Evolutionary conservation across 2,888 invertebrate genomes (phyloP).

Genomic region (Petrophora chlorosata): DNA sequence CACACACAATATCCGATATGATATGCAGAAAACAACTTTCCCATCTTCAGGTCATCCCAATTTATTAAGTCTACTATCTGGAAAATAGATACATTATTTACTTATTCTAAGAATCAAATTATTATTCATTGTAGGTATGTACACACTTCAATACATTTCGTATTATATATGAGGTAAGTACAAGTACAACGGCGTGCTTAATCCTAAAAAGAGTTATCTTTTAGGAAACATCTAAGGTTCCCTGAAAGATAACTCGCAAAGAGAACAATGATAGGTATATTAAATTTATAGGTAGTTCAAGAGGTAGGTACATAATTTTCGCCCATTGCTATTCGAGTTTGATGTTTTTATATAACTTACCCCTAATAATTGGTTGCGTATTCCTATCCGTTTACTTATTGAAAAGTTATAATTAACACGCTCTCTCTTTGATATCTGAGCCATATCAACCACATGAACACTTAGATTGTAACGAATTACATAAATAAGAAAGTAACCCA

Average conservation of each 20-base stretch:
- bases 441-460: constrained; percentile 75
- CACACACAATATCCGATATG: constrained; percentile 75
- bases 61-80: constrained; percentile 61
- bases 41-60: constrained; percentile 71
- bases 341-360: constrained; percentile 37
- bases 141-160: no score
- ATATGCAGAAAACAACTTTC: constrained; percentile 67
- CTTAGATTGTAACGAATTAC: constrained; percentile 72
- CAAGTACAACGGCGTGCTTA: no score
- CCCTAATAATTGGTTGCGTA: constrained; percentile 28
- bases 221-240: no score
- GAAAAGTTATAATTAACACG: constrained; percentile 23
- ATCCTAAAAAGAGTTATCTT: no score
- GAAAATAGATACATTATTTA: constrained; percentile 30
- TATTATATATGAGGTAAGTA: no score
- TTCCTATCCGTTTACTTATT: not conserved
- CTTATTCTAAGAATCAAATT: not conserved
- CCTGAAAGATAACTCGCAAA: no score
- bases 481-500: constrained; percentile 77
- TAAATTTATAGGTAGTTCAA: no score
- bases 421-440: constrained; percentile 50
- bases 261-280: no score
- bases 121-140: not conserved
- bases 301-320: no score
- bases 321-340: no score